phyloP scores from a whole-genome alignment of 2,113 vertebrate species.

The Chiloscyllium plagiosum region DNA sequence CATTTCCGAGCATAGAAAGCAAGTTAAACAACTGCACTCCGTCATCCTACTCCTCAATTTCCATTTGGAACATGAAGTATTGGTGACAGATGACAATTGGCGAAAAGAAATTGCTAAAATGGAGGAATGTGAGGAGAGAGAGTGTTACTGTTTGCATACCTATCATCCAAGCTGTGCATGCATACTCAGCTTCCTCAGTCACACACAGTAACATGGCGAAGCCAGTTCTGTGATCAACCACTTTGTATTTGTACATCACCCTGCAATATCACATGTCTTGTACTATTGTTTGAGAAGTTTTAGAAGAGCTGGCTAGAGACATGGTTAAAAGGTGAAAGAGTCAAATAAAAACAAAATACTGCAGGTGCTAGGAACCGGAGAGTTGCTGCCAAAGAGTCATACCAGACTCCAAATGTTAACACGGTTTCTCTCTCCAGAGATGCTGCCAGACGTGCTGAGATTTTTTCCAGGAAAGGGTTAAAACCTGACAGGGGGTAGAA shows the following conservation, averaged over 20 bases:
- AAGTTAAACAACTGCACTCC: background rate
- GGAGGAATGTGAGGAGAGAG: background rate
- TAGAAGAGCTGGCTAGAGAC: background rate
- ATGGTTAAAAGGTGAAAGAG: too few relatives aligned
- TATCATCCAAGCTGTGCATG: background rate
- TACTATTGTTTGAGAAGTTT: background rate
- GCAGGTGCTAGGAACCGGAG: too few relatives aligned
- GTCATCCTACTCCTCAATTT: background rate
- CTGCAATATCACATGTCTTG: background rate
- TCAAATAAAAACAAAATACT: too few relatives aligned
- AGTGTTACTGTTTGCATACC: background rate
- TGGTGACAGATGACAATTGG: background rate
- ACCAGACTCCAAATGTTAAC: too few relatives aligned
- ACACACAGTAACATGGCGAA: background rate
- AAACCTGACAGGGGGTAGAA: background rate
- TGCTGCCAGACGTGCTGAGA: too few relatives aligned
- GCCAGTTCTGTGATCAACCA: background rate
- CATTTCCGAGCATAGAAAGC: background rate
- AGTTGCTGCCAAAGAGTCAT: too few relatives aligned
- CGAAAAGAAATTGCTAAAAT: background rate
- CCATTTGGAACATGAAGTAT: slow-evolving; percentile 3
- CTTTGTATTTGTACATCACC: background rate
- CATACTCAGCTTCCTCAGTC: background rate
- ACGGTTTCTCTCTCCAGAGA: too few relatives aligned
- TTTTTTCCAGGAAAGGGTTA: background rate